Evolutionary conservation across 2,113 vertebrate genomes (phyloP).

Genomic region (Tachysurus vachellii): DNA sequence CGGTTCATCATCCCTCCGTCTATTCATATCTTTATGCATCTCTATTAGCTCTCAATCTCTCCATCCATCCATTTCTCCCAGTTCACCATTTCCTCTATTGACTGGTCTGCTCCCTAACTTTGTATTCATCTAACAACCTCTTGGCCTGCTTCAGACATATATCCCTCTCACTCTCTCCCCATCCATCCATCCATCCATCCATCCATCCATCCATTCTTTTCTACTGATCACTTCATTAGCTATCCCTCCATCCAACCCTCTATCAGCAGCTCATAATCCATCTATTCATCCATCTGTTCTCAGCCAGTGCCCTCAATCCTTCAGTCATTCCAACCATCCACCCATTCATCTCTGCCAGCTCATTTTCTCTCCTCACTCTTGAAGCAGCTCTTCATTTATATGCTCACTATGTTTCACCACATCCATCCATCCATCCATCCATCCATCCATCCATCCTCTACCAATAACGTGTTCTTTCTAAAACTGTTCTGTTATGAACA

Average conservation of each 20-base stretch:
- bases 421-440: not conserved
- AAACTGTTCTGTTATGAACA: not conserved
- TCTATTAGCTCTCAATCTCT: not conserved
- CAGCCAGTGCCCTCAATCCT: not conserved
- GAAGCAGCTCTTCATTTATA: not conserved
- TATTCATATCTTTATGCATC: not conserved
- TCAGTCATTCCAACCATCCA: not conserved
- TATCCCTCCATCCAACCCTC: not conserved
- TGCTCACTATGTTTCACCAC: too few species aligned
- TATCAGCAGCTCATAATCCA: not conserved
- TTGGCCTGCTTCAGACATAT: not conserved
- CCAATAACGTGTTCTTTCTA: not conserved
- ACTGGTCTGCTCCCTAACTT: not conserved
- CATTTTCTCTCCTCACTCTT: too few species aligned
- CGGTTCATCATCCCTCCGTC: not conserved
- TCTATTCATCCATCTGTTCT: not conserved
- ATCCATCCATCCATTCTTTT: not conserved
- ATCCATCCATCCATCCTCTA: not conserved
- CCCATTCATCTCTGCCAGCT: not conserved
- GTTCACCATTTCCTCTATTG: not conserved
- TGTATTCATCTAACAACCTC: not conserved
- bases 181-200: not conserved
- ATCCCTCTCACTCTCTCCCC: too few species aligned
- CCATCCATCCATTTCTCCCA: not conserved
- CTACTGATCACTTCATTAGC: not conserved